phyloP scores from a whole-genome alignment of 2,113 vertebrate species.

The Nansenia antarctica region DNA sequence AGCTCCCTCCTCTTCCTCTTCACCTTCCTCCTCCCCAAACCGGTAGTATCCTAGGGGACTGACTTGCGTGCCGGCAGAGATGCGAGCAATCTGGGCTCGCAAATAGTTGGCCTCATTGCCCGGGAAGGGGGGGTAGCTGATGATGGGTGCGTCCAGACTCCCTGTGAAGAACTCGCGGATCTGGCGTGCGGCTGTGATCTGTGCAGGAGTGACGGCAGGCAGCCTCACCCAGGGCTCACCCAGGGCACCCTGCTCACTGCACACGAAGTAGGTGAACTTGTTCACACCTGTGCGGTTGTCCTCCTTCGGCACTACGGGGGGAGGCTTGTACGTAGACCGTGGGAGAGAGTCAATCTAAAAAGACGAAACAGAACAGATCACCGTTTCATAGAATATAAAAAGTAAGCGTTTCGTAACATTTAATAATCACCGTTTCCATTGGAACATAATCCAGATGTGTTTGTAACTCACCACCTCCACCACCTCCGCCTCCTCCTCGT shows the following conservation, averaged over 20 bases:
- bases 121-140: constrained; percentile 90
- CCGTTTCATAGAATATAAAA: background rate
- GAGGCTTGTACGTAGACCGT: constrained; percentile 78
- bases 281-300: constrained; percentile 82
- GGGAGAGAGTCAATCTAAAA: constrained; percentile 72
- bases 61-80: constrained; percentile 90
- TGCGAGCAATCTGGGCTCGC: constrained; percentile 91
- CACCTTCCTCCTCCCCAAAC: constrained; percentile 84
- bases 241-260: constrained; percentile 85
- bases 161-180: constrained; percentile 92
- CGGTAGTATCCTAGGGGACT: constrained; percentile 91
- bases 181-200: constrained; percentile 84
- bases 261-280: constrained; percentile 92
- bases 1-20: too few relatives aligned
- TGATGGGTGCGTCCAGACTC: constrained; percentile 77
- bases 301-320: constrained; percentile 81
- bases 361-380: constrained; percentile 9
- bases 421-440: too few relatives aligned
- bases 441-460: background rate
- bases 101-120: constrained; percentile 92
- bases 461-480: constrained; percentile 34
- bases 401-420: too few relatives aligned
- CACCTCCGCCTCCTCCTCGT: constrained; percentile 46
- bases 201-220: constrained; percentile 85
- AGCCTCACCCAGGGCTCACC: constrained; percentile 89